Evolutionary conservation across 2,113 vertebrate genomes (phyloP).

Genomic region (Haemorhous mexicanus): DNA sequence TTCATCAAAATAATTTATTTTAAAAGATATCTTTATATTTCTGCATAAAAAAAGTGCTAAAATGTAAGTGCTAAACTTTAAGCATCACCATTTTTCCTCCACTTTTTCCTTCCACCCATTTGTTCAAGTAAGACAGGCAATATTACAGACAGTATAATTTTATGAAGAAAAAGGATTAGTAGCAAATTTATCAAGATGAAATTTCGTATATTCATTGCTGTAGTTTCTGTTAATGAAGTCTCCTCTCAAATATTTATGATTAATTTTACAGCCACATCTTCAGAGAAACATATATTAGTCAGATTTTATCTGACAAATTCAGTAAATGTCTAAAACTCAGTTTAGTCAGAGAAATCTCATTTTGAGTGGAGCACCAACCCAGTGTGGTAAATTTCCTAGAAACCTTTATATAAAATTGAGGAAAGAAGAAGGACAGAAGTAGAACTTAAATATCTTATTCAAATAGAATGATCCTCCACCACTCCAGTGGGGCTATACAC

Average conservation of each 20-base stretch:
- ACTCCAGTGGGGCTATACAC: background rate
- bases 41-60: background rate
- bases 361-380: background rate
- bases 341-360: background rate
- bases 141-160: background rate
- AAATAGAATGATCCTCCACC: background rate
- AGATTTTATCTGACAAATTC: background rate
- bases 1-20: background rate
- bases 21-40: background rate
- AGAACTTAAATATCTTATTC: background rate
- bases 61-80: background rate
- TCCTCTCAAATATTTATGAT: constrained; percentile 32
- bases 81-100: background rate
- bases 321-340: background rate
- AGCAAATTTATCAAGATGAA: constrained; percentile 20
- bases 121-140: background rate
- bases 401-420: background rate
- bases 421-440: background rate
- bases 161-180: background rate
- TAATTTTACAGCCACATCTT: background rate
- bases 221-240: constrained; percentile 12
- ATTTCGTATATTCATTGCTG: constrained; percentile 4
- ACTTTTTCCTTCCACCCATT: background rate
- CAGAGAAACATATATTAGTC: background rate
- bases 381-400: background rate